phyloP scores from a whole-genome alignment of 1,140 invertebrate genomes.

The Bombus haemorrhoidalis region DNA sequence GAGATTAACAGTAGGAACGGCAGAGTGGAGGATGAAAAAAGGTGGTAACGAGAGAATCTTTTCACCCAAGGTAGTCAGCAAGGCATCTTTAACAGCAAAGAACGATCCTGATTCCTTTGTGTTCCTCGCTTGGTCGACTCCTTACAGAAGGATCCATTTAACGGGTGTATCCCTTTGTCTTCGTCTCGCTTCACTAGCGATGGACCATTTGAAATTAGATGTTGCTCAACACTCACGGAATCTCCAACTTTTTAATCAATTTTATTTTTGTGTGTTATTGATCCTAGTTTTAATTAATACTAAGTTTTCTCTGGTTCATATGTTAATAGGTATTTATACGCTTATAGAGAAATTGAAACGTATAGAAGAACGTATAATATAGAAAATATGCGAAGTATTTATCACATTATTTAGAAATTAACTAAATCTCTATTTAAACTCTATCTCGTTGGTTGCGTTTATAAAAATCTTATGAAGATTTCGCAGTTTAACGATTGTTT shows the following conservation, averaged over 20 bases:
- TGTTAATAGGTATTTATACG: too few relatives aligned
- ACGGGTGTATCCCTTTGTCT: constrained; percentile 32
- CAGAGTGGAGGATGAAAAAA: not conserved
- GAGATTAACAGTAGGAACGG: constrained; percentile 8
- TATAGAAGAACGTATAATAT: too few relatives aligned
- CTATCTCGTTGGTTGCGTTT: too few relatives aligned
- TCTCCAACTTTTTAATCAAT: not conserved
- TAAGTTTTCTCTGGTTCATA: not conserved
- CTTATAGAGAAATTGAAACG: not conserved
- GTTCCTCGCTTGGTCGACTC: constrained; percentile 38
- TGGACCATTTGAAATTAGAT: constrained; percentile 2
- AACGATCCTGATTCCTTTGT: constrained; percentile 58
- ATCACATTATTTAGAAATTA: too few relatives aligned
- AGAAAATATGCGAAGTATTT: too few relatives aligned
- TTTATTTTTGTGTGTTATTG: not conserved
- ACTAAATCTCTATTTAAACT: too few relatives aligned
- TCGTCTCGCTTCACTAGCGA: constrained; percentile 24
- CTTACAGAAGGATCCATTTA: constrained; percentile 53
- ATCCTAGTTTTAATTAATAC: not conserved
- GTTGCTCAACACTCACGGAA: not conserved
- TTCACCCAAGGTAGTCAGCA: constrained; percentile 44
- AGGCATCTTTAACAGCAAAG: constrained; percentile 50
- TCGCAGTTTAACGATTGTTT: too few relatives aligned
- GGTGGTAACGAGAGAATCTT: constrained; percentile 40
- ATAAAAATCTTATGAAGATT: too few relatives aligned